phyloP scores from a whole-genome alignment of 2,797 vertebrate species.

The Pseudochirops cupreus region DNA sequence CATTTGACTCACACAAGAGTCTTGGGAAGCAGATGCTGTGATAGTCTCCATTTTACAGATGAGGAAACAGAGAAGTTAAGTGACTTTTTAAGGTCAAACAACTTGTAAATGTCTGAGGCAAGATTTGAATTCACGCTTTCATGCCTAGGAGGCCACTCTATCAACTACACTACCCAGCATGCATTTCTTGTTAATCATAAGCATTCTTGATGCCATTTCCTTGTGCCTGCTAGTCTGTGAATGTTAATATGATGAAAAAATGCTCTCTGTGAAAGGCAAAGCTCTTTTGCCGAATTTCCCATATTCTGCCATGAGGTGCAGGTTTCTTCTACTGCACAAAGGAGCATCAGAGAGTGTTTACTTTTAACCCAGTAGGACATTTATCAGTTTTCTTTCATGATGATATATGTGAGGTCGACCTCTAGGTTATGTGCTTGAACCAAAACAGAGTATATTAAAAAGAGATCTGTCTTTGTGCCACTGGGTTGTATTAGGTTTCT shows the following conservation, averaged over 20 bases:
- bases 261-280: slow-evolving; percentile 7
- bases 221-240: not conserved
- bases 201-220: slow-evolving; percentile 35
- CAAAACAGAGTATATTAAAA: not conserved
- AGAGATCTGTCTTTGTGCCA: not conserved
- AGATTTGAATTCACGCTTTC: not conserved
- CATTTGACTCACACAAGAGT: not conserved
- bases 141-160: not conserved
- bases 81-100: not conserved
- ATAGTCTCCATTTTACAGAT: not conserved
- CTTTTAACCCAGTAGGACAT: not conserved
- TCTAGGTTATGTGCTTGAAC: not conserved
- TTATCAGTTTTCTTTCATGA: not conserved
- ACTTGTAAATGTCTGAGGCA: not conserved
- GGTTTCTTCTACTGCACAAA: not conserved
- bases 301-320: not conserved
- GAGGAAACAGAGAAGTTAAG: not conserved
- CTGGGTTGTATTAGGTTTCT: not conserved
- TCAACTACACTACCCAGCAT: not conserved
- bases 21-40: not conserved
- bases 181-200: slow-evolving; percentile 25
- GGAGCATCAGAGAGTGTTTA: slow-evolving; percentile 4
- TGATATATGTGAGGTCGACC: slow-evolving; percentile 18
- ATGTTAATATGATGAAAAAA: not conserved
- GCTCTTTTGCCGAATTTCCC: slow-evolving; percentile 30